phyloP scores from a whole-genome alignment of 1,140 invertebrate species.

The Sycobia sp. region DNA sequence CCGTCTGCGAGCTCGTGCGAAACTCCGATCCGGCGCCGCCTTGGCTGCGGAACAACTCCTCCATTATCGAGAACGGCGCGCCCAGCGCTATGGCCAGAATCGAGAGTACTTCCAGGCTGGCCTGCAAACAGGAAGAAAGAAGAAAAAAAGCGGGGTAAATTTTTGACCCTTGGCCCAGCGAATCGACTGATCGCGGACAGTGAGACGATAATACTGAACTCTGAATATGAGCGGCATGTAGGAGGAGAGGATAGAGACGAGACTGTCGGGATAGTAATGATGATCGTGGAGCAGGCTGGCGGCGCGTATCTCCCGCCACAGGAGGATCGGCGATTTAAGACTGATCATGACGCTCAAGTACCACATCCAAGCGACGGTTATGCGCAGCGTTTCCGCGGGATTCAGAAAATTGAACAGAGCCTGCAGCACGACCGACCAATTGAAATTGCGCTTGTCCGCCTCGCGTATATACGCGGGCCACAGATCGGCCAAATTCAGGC shows the following conservation, averaged over 20 bases:
- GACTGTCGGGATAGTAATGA: constrained; percentile 53
- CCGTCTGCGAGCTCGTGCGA: constrained; percentile 74
- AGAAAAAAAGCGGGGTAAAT: background rate
- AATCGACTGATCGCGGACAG: background rate
- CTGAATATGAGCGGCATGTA: constrained; percentile 66
- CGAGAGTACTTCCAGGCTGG: constrained; percentile 63
- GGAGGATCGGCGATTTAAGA: constrained; percentile 49
- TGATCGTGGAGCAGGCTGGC: constrained; percentile 52
- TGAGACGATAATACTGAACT: background rate
- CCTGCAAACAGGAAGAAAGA: constrained; percentile 38
- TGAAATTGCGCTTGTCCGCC: constrained; percentile 49
- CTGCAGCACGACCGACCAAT: constrained; percentile 30
- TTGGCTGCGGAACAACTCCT: constrained; percentile 64
- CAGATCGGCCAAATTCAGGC: constrained; percentile 18
- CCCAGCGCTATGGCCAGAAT: constrained; percentile 63
- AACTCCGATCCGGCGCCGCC: constrained; percentile 63
- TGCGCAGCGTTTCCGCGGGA: constrained; percentile 41
- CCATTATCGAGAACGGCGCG: constrained; percentile 66
- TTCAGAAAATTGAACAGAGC: constrained; percentile 45
- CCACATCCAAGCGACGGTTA: constrained; percentile 44
- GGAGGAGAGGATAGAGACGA: constrained; percentile 55
- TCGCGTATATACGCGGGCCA: constrained; percentile 44
- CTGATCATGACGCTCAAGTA: constrained; percentile 43
- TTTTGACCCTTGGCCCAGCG: background rate
- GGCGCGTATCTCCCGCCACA: constrained; percentile 48